Conservation (phyloP, 2,888 invertebrate species). For the Drosophila anceps region DNA sequence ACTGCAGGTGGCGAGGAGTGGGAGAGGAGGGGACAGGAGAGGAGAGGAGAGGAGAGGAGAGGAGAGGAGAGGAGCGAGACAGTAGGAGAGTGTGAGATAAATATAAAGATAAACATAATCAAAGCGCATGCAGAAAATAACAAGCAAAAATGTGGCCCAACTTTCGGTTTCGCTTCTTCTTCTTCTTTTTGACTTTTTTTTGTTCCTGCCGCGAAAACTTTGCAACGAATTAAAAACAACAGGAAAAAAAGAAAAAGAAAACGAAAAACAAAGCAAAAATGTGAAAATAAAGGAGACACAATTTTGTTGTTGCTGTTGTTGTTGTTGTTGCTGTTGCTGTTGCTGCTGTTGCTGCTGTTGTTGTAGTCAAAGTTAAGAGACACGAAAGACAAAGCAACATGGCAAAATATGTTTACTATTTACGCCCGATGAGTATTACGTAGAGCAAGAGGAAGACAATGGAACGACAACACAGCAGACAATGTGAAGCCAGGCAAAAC, state of each 20-base stretch:
- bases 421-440: conserved; percentile 40
- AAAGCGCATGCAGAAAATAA: conserved; percentile 64
- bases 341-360: conserved; percentile 1
- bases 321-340: conserved; percentile 1
- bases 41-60: not conserved
- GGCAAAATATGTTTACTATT: conserved; percentile 75
- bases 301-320: conserved; percentile 12
- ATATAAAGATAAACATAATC: conserved; percentile 75
- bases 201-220: conserved; percentile 52
- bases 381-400: conserved; percentile 65
- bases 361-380: conserved; percentile 64
- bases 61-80: not conserved
- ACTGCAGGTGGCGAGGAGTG: conserved; percentile 4
- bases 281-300: conserved; percentile 17
- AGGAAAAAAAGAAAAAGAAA: conserved; percentile 17
- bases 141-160: conserved; percentile 63
- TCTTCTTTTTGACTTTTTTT: not conserved
- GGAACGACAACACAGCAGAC: conserved; percentile 5
- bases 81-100: conserved; percentile 39
- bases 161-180: conserved; percentile 46
- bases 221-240: conserved; percentile 65
- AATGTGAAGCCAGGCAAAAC: conserved; percentile 1
- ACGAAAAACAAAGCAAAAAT: conserved; percentile 7
- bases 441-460: conserved; percentile 8
- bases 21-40: not conserved